Conservation (phyloP, 2,797 vertebrate species). For the Thamnophis elegans region DNA sequence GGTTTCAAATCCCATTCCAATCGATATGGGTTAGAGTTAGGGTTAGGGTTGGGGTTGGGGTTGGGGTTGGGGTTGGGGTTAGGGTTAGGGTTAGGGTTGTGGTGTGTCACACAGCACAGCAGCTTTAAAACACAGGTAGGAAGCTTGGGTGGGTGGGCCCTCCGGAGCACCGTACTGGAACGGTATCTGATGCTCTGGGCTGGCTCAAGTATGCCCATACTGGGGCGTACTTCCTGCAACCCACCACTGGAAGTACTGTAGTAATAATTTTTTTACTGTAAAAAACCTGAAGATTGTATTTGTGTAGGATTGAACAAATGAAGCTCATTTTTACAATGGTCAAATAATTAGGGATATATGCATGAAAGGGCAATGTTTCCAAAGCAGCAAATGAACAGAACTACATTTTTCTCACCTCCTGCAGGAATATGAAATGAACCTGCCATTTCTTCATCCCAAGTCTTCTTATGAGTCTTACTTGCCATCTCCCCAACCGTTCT, state of each 20-base stretch:
- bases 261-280: not conserved
- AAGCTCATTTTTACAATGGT: not conserved
- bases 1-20: too few relatives aligned
- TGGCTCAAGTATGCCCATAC: too few relatives aligned
- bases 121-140: too few relatives aligned
- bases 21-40: too few relatives aligned
- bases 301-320: not conserved
- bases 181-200: too few relatives aligned
- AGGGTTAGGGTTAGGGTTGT: too few relatives aligned
- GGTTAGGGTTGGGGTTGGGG: too few relatives aligned
- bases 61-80: too few relatives aligned
- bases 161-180: too few relatives aligned
- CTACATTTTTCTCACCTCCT: not conserved
- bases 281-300: not conserved
- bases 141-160: too few relatives aligned
- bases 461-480: not conserved
- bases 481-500: not conserved
- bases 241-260: not conserved
- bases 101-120: too few relatives aligned
- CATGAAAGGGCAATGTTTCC: not conserved
- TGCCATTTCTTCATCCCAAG: not conserved
- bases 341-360: not conserved
- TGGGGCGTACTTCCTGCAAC: too few relatives aligned
- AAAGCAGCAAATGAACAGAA: not conserved
- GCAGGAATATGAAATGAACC: not conserved